Base-by-base conservation (phyloP, 2,797 vertebrate species). In the Periparus ater region DNA sequence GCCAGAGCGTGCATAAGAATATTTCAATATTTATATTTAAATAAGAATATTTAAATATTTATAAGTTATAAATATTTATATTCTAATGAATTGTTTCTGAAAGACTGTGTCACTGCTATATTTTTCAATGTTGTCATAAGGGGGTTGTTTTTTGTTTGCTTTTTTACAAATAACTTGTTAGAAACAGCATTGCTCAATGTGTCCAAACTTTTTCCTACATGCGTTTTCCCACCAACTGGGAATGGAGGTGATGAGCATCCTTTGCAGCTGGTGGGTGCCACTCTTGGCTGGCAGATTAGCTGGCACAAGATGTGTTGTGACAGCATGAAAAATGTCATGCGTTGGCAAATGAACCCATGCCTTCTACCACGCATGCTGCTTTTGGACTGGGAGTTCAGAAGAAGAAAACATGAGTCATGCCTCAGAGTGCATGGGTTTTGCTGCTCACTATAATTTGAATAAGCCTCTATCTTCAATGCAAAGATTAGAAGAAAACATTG, bases 251-350 rank as follows among this genome's bases (percentile, higher is more conserved):
- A 86, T 95, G 95, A 96, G 73, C 94, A 10, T 92, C 93, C 71
- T 93, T 78, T 70, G 84, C 77, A 94, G 93, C 96, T 97, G 96
- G 89, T 97, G 91, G 81, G 85, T 94, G 94, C 77, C 60, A 16
- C 85, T 95, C 51, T 89, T 92, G 94, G 88, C 91, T 93, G 82
- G 71, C 58, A 91, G 58, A 92, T 90, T 70, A 90, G 76, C 76
- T 96, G 95, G 91, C 94, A 87, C 71, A 81, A 93, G 57, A 84
- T 85, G 63, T 92, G 85, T 93, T 93, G 95, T 97, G 96, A 91
- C 70, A 58, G 94, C 75, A 94, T 95, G 96, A 97, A 96, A 95
- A 97, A 96, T 94, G 95, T 95, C 75, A 60, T 96, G 97, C 89
- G 51, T 95, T 97, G 96, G 97, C 97, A 97, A 94, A 90, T 14